Percentiles rank a stretch among this genome's conserved stretches.
These are phyloP conservation scores for Drosophila truncata DNA, from an alignment of 1,140 invertebrate genomes.

Conservation along the genomic window DNA sequence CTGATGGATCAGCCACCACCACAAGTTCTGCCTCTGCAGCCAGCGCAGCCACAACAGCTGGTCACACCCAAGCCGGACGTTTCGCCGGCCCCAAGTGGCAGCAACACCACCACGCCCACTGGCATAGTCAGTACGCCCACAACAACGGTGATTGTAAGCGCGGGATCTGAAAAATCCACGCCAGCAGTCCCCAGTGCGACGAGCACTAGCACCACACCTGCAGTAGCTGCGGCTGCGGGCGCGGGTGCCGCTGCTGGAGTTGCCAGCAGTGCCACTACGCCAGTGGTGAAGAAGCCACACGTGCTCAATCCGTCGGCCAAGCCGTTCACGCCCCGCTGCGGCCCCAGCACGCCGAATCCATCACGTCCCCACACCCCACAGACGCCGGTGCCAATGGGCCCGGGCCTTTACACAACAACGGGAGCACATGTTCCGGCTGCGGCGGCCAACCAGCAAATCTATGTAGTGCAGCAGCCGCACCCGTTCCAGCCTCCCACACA, in stretches of 20 bases:
- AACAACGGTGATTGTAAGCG: constrained; percentile 30
- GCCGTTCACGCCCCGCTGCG: constrained; percentile 93
- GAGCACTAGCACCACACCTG: constrained; percentile 25
- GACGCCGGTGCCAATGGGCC: constrained; percentile 88
- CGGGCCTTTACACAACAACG: constrained; percentile 73
- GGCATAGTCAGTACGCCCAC: constrained; percentile 69
- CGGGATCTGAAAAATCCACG: constrained; percentile 58
- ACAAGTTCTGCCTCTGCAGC: constrained; percentile 56
- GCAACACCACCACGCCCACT: constrained; percentile 68
- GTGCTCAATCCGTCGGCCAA: constrained; percentile 93
- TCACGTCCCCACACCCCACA: constrained; percentile 93
- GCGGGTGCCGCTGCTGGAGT: constrained; percentile 67
- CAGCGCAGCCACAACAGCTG: constrained; percentile 57
- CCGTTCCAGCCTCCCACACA: constrained; percentile 86
- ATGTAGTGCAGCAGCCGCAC: constrained; percentile 86
- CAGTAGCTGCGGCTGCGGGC: constrained; percentile 65
- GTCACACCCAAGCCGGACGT: constrained; percentile 60
- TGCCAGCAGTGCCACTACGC: constrained; percentile 86
- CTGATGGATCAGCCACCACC: constrained; percentile 73
- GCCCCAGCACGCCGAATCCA: constrained; percentile 87
- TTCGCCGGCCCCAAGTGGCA: constrained; percentile 58
- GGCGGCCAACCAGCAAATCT: constrained; percentile 71
- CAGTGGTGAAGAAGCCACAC: constrained; percentile 85
- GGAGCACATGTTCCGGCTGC: constrained; percentile 66
- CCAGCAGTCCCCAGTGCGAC: constrained; percentile 55